Evolutionary conservation across 2,888 invertebrate genomes (phyloP).

Genomic region (Amphipoea oculea): DNA sequence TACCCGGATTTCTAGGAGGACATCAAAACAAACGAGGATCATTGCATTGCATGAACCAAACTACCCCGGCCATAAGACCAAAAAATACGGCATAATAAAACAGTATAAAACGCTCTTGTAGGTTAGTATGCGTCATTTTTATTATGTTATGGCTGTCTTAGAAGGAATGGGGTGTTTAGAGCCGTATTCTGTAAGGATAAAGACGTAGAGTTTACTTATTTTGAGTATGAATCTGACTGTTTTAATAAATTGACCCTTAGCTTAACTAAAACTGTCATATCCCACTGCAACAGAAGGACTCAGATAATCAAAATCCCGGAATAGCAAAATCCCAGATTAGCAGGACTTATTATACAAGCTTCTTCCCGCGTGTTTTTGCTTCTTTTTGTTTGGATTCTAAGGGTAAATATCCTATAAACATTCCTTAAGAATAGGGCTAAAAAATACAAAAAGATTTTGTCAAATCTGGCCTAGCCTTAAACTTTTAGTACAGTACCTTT

Average conservation of each 20-base stretch:
- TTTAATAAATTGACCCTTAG: neutral
- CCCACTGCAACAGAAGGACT: no score
- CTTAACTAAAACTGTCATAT: neutral
- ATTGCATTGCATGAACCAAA: constrained; percentile 67
- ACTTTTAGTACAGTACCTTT: neutral
- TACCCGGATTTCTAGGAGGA: constrained; percentile 50
- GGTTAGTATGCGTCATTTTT: constrained; percentile 38
- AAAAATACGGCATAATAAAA: constrained; percentile 56
- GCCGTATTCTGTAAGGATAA: neutral
- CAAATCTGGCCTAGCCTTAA: no score
- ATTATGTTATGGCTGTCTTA: constrained; percentile 23
- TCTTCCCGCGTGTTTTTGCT: neutral
- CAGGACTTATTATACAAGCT: no score
- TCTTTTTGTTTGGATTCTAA: neutral
- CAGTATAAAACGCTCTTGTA: constrained; percentile 51
- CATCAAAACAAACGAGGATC: constrained; percentile 71
- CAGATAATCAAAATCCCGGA: no score
- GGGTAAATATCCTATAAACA: no score
- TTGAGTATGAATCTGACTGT: neutral
- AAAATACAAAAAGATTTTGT: no score
- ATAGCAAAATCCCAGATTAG: no score
- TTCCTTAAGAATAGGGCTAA: no score
- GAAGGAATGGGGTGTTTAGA: neutral
- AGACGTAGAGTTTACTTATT: neutral
- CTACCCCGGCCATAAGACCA: constrained; percentile 56